Evolutionary conservation across 2,113 vertebrate genomes (phyloP).

Genomic region (Blennius ocellaris): DNA sequence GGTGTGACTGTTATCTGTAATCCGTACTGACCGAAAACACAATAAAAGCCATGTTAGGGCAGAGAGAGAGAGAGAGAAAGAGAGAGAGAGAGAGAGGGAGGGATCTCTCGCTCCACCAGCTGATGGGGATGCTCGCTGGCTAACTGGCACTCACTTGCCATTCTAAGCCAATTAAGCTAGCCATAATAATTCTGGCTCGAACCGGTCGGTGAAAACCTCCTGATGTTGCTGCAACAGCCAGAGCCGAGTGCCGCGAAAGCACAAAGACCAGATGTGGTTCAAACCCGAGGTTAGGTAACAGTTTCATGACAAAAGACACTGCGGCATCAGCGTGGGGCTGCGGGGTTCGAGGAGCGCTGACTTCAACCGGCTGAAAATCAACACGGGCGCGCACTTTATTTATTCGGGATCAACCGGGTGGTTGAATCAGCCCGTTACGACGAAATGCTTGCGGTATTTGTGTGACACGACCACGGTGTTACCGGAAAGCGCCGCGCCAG

Average conservation of each 20-base stretch:
- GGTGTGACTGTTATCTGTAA: too few species aligned
- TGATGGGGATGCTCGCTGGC: too few species aligned
- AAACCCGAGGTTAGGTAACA: rapidly evolving
- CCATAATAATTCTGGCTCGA: conserved; percentile 68
- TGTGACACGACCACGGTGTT: neutral
- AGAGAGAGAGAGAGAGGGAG: too few species aligned
- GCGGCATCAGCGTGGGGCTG: conserved; percentile 16
- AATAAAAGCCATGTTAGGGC: too few species aligned
- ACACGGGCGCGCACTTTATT: conserved; percentile 21
- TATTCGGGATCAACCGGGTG: neutral
- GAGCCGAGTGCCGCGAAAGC: neutral
- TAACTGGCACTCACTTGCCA: conserved; percentile 34
- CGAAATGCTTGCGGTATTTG: neutral
- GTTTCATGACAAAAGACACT: conserved; percentile 11
- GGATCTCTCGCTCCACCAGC: too few species aligned
- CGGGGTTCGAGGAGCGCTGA: neutral
- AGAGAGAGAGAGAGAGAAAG: too few species aligned
- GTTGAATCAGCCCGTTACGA: neutral
- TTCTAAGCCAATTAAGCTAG: conserved; percentile 73
- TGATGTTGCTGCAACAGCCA: neutral
- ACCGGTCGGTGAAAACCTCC: conserved; percentile 56
- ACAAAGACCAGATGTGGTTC: neutral
- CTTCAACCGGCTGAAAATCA: conserved; percentile 18
- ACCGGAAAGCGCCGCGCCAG: neutral
- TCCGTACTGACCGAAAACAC: too few species aligned